phyloP scores from a whole-genome alignment of 1,140 invertebrate species.

The Anastrepha ludens region DNA sequence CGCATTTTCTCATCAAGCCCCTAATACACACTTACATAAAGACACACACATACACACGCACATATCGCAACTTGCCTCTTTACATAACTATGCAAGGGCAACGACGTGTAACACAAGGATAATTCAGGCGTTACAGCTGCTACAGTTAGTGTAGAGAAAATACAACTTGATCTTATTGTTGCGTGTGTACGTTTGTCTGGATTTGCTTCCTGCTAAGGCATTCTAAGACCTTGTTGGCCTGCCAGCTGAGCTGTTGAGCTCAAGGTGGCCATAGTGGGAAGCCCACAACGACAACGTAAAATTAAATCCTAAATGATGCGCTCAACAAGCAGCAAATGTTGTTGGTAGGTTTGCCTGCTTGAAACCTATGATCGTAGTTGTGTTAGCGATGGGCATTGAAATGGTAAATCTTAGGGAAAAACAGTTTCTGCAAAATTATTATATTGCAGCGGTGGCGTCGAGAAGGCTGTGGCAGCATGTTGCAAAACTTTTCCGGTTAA shows the following conservation, averaged over 20 bases:
- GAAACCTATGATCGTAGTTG: not conserved
- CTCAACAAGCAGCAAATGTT: constrained; percentile 11
- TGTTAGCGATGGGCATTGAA: constrained; percentile 19
- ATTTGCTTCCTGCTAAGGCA: not conserved
- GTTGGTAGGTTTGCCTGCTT: not conserved
- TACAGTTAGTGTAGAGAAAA: constrained; percentile 14
- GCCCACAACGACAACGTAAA: constrained; percentile 44
- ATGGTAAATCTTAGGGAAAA: constrained; percentile 38
- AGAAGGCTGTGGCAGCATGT: not conserved
- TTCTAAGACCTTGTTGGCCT: constrained; percentile 47
- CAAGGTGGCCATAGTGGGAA: constrained; percentile 40
- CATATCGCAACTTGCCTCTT: not conserved
- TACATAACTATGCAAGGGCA: not conserved
- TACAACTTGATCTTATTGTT: not conserved
- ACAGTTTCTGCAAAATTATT: constrained; percentile 41
- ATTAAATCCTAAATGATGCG: constrained; percentile 52
- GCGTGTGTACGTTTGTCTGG: not conserved
- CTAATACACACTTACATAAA: not conserved
- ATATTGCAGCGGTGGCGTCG: no score
- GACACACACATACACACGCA: not conserved
- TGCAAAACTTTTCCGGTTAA: constrained; percentile 13
- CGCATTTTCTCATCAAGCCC: constrained; percentile 53
- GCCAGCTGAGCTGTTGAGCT: constrained; percentile 45
- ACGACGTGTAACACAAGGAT: constrained; percentile 2
- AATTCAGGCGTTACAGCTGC: constrained; percentile 26